Base-by-base conservation (phyloP, 92 coral and sea anemone species). In the Actinostola sp. region DNA sequence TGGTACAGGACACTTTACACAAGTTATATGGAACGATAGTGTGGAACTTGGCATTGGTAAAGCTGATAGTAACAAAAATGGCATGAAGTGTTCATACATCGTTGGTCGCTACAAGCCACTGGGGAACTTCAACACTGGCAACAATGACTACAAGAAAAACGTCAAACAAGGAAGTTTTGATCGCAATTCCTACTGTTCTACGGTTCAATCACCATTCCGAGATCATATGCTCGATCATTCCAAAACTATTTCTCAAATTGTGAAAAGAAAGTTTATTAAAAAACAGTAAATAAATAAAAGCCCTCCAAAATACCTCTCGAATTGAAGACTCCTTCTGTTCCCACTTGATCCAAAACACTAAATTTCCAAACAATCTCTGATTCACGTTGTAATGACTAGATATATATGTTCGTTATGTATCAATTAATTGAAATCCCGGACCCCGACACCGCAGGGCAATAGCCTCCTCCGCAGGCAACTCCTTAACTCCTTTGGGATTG, bases 1-100 rank as follows among this genome's bases (percentile, higher is more conserved):
- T 0, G 80, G 63, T n/a, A 75, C 87, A 8, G 89, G 93, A 1
- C 93, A 88, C 53, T 88, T 88, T 20, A 88, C 93, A 13, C 93
- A 88, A 61, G 86, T 88, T 19, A 89, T 88, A 29, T 88, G 93
- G 93, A 88, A 79, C 13, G 77, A 27, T 16, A 79, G 86, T 61
- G 73, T 34, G 2, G 74, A 74, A 63, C 72, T 83, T 28, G 86
- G 86, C 6, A 63, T 81, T 15, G 86, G 86, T 16, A 61, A 28
- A 32, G 80, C 79, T 0, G 23, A 27, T 4, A 43, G 57, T 14
- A 44, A 41, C 16, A 26, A 48, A 17, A 46, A 57, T 0, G 17
- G 16, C 17, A 71, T 76, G 71, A 70, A 62, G 23, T 88, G 93
- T 41, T 36, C 80, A 0, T 88, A 69, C 45, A 84, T 84, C 4